A percentile compares a stretch with the other conserved stretches of the same genome.
Evolutionary conservation across 2,888 invertebrate genomes (phyloP).

Genomic region (Micropterix aruncella): DNA sequence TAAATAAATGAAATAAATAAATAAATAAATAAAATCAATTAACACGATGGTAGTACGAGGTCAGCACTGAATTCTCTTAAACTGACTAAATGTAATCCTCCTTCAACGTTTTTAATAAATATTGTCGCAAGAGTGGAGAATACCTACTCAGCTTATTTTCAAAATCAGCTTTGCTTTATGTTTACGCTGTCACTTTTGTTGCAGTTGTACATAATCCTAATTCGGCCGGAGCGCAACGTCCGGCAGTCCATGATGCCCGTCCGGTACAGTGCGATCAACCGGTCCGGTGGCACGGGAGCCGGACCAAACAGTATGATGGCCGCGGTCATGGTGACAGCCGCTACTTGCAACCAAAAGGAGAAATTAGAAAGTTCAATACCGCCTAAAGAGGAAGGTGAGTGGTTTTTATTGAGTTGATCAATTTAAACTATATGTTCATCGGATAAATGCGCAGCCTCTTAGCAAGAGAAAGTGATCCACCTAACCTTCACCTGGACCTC

Average conservation of each 20-base stretch:
- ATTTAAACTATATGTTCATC: no score
- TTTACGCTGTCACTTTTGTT: constrained; percentile 7
- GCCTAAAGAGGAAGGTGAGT: constrained; percentile 15
- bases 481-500: no score
- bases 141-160: neutral
- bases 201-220: constrained; percentile 77
- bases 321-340: constrained; percentile 50
- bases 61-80: no score
- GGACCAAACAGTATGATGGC: constrained; percentile 49
- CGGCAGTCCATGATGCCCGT: constrained; percentile 78
- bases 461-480: no score
- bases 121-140: neutral
- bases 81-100: neutral
- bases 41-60: no score
- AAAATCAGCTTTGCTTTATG: no score
- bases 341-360: constrained; percentile 52
- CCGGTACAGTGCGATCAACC: constrained; percentile 45
- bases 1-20: no score
- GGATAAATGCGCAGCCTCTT: no score
- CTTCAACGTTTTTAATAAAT: neutral
- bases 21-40: no score
- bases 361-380: constrained; percentile 47
- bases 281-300: constrained; percentile 44
- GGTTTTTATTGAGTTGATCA: no score
- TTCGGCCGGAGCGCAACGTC: constrained; percentile 81